Conservation (phyloP, 2,888 invertebrate species). For the Drosophila imparisetae region DNA sequence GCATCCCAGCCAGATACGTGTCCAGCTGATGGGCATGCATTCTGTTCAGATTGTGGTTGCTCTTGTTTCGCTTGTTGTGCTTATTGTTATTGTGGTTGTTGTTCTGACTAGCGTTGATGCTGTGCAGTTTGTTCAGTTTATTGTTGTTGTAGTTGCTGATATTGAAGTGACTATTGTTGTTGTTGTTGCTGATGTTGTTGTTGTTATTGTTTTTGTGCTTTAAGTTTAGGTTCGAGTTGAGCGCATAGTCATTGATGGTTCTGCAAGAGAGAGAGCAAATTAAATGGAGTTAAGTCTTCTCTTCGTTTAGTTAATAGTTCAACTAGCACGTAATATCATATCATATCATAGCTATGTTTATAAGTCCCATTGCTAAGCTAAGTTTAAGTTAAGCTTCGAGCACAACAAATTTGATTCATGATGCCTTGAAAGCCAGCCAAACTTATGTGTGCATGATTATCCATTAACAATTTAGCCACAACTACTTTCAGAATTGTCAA, state of each 20-base stretch:
- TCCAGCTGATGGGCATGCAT: slow-evolving; percentile 84
- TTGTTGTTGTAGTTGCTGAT: slow-evolving; percentile 1
- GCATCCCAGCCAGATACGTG: slow-evolving; percentile 65
- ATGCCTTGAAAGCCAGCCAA: neutral
- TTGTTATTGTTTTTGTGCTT: slow-evolving; percentile 45
- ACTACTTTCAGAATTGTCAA: neutral
- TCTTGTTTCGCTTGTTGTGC: slow-evolving; percentile 34
- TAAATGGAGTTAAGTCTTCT: neutral
- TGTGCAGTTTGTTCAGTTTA: slow-evolving; percentile 46
- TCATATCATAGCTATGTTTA: neutral
- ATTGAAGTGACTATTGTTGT: slow-evolving; percentile 26
- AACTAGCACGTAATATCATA: neutral
- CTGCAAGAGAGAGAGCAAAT: slow-evolving; percentile 56
- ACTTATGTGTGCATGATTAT: neutral
- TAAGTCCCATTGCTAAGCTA: neutral
- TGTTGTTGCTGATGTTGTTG: slow-evolving; percentile 27
- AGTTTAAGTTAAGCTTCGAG: neutral
- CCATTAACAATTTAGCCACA: neutral
- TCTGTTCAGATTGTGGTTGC: slow-evolving; percentile 59
- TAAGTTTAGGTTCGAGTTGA: slow-evolving; percentile 71
- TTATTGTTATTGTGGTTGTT: slow-evolving; percentile 6
- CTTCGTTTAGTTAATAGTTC: neutral
- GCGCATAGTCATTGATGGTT: slow-evolving; percentile 81
- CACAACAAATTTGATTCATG: neutral
- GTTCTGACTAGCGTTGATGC: slow-evolving; percentile 34